Evolutionary conservation across 2,113 vertebrate species (phyloP), one percentile per base, ranked within the genome.

Genomic region (Antechinus stuartii): DNA sequence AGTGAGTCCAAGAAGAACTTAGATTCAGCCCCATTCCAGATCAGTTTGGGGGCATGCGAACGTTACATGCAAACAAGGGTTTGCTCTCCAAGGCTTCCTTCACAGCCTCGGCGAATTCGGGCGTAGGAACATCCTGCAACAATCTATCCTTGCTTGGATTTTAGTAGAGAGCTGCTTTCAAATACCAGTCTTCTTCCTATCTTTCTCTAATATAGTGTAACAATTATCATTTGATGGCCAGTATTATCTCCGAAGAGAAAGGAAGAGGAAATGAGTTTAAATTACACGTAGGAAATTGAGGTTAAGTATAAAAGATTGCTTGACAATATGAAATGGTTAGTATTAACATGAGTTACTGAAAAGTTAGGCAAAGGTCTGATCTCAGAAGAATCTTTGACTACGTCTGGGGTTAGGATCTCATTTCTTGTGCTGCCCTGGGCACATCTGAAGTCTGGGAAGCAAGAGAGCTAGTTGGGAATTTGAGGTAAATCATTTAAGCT

Each of bases 191-290:
- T 30, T 35, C 61, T 76, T 76, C 35, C 16, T 8, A 22, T 42
- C n/a, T 84, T 84, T 84, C 19, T 42, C 35, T 76, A 6, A 42
- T 76, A n/a, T 22, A 84, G n/a, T 22, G 68, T 42, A 22, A 19
- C 35, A 16, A 30, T 0, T 0, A 89, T n/a, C 22, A 54, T 24
- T 16, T 12, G 24, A 90, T 84, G 68, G n/a, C n/a, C n/a, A 84
- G 90, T 55, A 46, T 76, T 49, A 24, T 24, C 50, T 92, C 68
- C 0, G 0, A 52, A 0, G 2, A 11, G 55, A 12, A 92, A 90
- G 53, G 91, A 91, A 89, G 90, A 91, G 93, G 53, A 94, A 91
- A 50, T n/a, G 90, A 91, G 89, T 76, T 91, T 68, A 55, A 68
- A 30, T 57, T 4, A 55, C 3, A 56, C 26, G 14, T 47, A 19